phyloP scores from a whole-genome alignment of 2,113 vertebrate genomes.

The Lophura nycthemera region DNA sequence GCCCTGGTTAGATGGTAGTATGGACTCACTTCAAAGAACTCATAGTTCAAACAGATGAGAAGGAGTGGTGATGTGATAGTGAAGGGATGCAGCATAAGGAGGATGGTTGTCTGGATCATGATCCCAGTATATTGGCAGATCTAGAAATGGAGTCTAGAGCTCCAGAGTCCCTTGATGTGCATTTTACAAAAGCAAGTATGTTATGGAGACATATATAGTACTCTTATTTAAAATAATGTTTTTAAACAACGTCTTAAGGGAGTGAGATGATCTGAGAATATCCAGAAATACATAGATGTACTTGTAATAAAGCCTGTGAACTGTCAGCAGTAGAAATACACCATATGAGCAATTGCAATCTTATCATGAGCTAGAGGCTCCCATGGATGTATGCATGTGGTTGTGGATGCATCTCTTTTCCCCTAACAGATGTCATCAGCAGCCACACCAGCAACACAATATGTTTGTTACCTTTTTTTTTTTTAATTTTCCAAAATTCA shows the following conservation, averaged over 20 bases:
- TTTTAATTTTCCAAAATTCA: background rate
- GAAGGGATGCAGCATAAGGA: rapidly evolving
- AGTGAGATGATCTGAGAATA: background rate
- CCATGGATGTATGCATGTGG: background rate
- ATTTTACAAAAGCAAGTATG: background rate
- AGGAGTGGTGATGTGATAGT: background rate
- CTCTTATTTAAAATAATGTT: background rate
- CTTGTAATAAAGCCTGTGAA: background rate
- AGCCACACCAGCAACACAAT: background rate
- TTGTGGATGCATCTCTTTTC: background rate
- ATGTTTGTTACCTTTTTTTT: background rate
- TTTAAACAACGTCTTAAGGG: background rate
- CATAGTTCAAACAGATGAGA: background rate
- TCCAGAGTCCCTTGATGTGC: background rate
- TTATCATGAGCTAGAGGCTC: background rate
- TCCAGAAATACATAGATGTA: background rate
- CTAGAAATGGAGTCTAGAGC: background rate
- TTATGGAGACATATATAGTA: background rate
- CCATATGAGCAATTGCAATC: rapidly evolving
- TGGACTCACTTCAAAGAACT: background rate
- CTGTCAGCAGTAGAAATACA: background rate
- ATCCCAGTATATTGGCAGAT: background rate
- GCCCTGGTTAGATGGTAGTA: background rate
- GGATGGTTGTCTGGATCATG: background rate
- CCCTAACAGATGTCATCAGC: background rate